phyloP scores from a whole-genome alignment of 1,140 invertebrate species.

The Asbolus verrucosus region DNA sequence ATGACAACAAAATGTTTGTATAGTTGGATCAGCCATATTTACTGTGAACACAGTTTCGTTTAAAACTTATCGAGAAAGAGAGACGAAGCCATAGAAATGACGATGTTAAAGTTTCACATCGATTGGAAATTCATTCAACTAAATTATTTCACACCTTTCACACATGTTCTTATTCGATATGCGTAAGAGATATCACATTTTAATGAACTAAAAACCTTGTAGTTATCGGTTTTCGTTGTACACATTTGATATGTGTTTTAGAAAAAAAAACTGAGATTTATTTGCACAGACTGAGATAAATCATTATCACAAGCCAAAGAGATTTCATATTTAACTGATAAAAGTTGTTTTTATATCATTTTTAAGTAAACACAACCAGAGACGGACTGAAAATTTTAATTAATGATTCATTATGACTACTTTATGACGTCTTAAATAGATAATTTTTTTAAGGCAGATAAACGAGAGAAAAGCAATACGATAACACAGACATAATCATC shows the following conservation, averaged over 20 bases:
- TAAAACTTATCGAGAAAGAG: not conserved
- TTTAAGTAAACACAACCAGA: no score
- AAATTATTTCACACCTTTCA: not conserved
- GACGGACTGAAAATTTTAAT: no score
- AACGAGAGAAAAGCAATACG: no score
- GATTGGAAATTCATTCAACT: slow-evolving; percentile 7
- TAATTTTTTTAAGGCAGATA: no score
- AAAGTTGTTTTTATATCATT: no score
- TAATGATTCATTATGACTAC: no score
- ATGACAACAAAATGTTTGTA: slow-evolving; percentile 84
- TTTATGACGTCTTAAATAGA: no score
- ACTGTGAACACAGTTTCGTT: slow-evolving; percentile 12
- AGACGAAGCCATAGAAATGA: slow-evolving; percentile 6
- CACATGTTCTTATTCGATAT: slow-evolving; percentile 14
- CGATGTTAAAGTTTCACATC: not conserved
- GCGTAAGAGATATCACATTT: slow-evolving; percentile 12
- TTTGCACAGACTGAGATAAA: not conserved
- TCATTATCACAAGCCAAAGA: not conserved
- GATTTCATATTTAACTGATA: not conserved
- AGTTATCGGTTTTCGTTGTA: slow-evolving; percentile 8
- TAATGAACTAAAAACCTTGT: slow-evolving; percentile 11
- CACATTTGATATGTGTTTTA: slow-evolving; percentile 4
- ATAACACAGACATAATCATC: no score
- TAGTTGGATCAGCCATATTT: slow-evolving; percentile 81
- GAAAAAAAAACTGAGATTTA: no score